phyloP scores from a whole-genome alignment of 2,797 vertebrate genomes.

The Spea hammondii region DNA sequence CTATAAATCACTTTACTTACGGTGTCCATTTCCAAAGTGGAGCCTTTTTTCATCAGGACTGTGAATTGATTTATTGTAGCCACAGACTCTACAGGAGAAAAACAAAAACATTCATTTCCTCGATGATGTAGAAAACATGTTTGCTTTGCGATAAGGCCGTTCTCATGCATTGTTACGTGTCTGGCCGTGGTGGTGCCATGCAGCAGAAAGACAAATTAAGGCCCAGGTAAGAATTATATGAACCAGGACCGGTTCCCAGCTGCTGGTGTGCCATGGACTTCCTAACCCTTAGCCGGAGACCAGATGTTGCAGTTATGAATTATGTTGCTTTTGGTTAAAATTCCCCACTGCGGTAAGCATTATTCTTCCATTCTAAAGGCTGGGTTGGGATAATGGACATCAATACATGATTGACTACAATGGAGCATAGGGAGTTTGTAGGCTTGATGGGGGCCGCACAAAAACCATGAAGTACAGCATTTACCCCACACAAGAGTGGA shows the following conservation, averaged over 20 bases:
- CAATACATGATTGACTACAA: too few species aligned
- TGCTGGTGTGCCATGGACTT: neutral
- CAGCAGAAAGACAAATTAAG: constrained; percentile 19
- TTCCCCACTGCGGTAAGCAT: too few species aligned
- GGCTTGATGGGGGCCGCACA: too few species aligned
- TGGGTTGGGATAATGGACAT: too few species aligned
- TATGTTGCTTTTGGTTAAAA: too few species aligned
- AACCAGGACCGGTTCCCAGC: neutral
- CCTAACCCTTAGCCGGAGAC: neutral
- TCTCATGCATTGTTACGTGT: constrained; percentile 68
- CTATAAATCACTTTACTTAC: constrained; percentile 75
- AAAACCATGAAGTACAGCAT: too few species aligned
- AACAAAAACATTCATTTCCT: constrained; percentile 60
- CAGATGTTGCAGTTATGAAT: too few species aligned
- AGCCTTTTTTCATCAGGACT: constrained; percentile 89
- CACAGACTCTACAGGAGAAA: constrained; percentile 84
- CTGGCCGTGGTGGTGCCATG: constrained; percentile 32
- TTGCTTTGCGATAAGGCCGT: constrained; percentile 65
- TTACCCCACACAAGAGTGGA: too few species aligned
- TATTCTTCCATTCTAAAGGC: too few species aligned
- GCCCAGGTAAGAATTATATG: neutral
- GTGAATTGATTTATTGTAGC: constrained; percentile 92
- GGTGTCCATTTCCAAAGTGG: constrained; percentile 93
- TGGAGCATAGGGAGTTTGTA: too few species aligned
- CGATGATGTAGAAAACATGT: constrained; percentile 54